Evolutionary conservation across 2,888 invertebrate genomes (phyloP), one percentile per base, ranked within the genome.

Genomic region (Agrochola circellaris): DNA sequence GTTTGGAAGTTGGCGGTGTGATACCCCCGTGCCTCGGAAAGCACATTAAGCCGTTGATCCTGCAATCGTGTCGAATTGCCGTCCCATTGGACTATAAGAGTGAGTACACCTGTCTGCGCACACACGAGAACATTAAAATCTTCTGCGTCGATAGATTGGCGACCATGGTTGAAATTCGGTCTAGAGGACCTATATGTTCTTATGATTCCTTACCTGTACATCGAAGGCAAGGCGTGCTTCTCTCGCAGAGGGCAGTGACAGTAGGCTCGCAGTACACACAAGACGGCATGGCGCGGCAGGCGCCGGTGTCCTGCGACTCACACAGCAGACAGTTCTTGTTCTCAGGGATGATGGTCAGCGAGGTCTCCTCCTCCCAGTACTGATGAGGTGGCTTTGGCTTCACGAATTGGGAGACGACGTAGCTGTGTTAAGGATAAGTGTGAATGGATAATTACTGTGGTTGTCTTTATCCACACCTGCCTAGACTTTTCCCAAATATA

Each of bases 191-290:
- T 17, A 60, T n/a, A 9, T 65, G 26, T 34, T 70, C 15, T 0
- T 38, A 15, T 51, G 4, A 9, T 58, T 42, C 38, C 75, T 88
- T 83, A 95, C 95, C 95, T 60, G 95, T 94, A 77, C 96, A 96
- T n/a, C 96, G 84, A 23, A 96, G 88, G 42, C 96, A 96, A 0
- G 96, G 96, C 23, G 96, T 94, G 85, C 94, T 93, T 2, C 96
- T 88, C 83, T 96, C 96, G 69, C 96, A 96, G 0, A 95, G 90
- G 51, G 96, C 96, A 0, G 96, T 96, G 65, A 95, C 96, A 0
- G 96, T 96, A 0, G 95, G 93, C 88, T 96, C 96, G 86, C 96
- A 96, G 91, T 93, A 95, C 9, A 96, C 95, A 75, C 96, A 96
- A 0, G 95, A 95, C 0, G 96, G 96, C 96, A 96, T 96, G 5